Evolutionary conservation across 2,888 invertebrate genomes (phyloP).

Genomic region (Leptura quadrifasciata): DNA sequence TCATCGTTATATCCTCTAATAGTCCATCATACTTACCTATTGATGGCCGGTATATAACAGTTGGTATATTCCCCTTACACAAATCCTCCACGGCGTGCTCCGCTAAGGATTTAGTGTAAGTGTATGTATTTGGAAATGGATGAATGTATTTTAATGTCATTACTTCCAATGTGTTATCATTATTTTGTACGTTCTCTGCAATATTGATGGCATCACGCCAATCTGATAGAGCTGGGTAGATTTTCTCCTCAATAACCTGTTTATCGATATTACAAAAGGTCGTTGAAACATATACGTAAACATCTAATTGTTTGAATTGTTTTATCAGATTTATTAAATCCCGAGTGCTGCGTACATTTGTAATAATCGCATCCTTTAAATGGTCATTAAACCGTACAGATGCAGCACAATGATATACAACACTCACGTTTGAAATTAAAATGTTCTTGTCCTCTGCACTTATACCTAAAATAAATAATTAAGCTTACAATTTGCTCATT

Average conservation of each 20-base stretch:
- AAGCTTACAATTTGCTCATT: background rate
- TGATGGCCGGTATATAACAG: constrained; percentile 89
- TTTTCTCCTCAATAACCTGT: constrained; percentile 82
- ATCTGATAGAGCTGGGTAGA: constrained; percentile 83
- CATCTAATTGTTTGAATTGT: constrained; percentile 74
- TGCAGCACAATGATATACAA: constrained; percentile 87
- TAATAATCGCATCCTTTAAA: constrained; percentile 78
- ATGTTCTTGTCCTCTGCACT: constrained; percentile 74
- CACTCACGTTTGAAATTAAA: constrained; percentile 77
- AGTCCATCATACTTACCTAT: constrained; percentile 78
- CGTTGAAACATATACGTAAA: constrained; percentile 88
- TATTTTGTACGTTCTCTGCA: constrained; percentile 76
- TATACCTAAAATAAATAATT: constrained; percentile 71
- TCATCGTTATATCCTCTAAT: no score
- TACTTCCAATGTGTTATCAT: constrained; percentile 76
- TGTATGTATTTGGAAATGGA: constrained; percentile 91
- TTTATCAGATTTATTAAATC: constrained; percentile 79
- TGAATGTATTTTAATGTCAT: constrained; percentile 79
- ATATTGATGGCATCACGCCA: constrained; percentile 82
- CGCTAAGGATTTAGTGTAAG: constrained; percentile 91
- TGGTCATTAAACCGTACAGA: constrained; percentile 90
- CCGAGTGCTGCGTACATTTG: constrained; percentile 81
- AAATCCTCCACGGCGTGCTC: constrained; percentile 85
- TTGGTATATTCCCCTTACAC: constrained; percentile 78
- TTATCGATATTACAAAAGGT: constrained; percentile 88